Conservation (phyloP, 2,113 vertebrate genomes). For the Alosa alosa region DNA sequence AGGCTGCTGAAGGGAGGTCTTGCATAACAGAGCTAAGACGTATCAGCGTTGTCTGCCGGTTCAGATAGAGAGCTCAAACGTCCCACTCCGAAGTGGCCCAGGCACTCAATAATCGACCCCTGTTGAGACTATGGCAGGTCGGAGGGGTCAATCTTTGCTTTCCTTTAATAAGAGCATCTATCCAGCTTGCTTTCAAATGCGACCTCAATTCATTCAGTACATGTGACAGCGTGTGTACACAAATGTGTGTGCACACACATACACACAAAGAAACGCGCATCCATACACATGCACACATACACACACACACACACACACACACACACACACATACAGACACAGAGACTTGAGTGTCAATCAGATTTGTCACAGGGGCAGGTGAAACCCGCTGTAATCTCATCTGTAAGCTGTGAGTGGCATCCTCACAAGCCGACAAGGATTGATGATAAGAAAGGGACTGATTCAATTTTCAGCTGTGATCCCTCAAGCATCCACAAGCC, state of each 20-base stretch:
- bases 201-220: not conserved
- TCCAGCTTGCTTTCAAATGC: not conserved
- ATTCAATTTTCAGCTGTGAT: constrained; percentile 57
- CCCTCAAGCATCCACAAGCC: constrained; percentile 42
- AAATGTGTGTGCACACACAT: not conserved
- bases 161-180: not conserved
- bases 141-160: not conserved
- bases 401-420: constrained; percentile 22
- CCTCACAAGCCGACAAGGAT: constrained; percentile 45
- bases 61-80: not conserved
- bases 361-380: constrained; percentile 12
- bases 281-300: not conserved
- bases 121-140: not conserved
- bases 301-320: not conserved
- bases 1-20: not conserved
- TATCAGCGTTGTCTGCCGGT: not conserved
- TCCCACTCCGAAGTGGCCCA: not conserved
- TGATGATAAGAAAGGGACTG: constrained; percentile 48
- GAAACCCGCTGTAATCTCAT: constrained; percentile 30
- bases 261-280: not conserved
- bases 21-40: not conserved
- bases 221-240: not conserved
- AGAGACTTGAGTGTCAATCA: constrained; percentile 20
- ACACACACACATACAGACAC: constrained; percentile 19
- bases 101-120: constrained; percentile 7